phyloP scores from a whole-genome alignment of 2,888 invertebrate species.

The Hypomecis punctinalis region DNA sequence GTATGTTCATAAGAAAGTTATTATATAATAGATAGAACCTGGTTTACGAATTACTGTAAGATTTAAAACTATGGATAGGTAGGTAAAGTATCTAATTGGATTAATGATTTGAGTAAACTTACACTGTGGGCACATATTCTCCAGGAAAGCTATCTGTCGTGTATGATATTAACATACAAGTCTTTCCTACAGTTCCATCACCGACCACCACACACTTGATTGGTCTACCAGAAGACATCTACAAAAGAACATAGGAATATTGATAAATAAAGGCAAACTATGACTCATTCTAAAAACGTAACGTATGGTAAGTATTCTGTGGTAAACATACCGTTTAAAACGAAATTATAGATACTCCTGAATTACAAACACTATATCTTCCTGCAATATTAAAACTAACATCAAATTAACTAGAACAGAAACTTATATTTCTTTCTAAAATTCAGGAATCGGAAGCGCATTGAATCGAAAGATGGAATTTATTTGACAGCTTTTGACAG shows the following conservation, averaged over 20 bases:
- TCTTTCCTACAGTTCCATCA: slow-evolving; percentile 97
- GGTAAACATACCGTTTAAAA: slow-evolving; percentile 50
- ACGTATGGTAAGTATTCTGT: slow-evolving; percentile 57
- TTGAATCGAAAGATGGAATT: slow-evolving; percentile 52
- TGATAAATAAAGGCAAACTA: slow-evolving; percentile 71
- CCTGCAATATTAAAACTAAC: slow-evolving; percentile 9
- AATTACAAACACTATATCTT: slow-evolving; percentile 15
- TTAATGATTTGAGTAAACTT: slow-evolving; percentile 73
- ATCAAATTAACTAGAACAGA: slow-evolving; percentile 16
- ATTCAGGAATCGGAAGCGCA: slow-evolving; percentile 58
- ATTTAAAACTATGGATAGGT: background rate
- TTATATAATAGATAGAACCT: no score
- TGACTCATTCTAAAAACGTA: slow-evolving; percentile 72
- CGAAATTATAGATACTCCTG: slow-evolving; percentile 12
- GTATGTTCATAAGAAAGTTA: no score
- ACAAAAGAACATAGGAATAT: slow-evolving; percentile 55
- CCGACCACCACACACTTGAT: slow-evolving; percentile 97
- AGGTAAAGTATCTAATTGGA: slow-evolving; percentile 14
- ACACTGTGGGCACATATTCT: slow-evolving; percentile 98
- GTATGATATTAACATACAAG: slow-evolving; percentile 97
- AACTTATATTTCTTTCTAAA: slow-evolving; percentile 12
- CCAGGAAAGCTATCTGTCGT: slow-evolving; percentile 97
- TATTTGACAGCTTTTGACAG: slow-evolving; percentile 12
- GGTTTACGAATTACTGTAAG: background rate
- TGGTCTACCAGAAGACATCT: slow-evolving; percentile 96